These are phyloP conservation scores for Oriolus oriolus DNA, from an alignment of 2,113 vertebrate species.

Conservation along the genomic window DNA sequence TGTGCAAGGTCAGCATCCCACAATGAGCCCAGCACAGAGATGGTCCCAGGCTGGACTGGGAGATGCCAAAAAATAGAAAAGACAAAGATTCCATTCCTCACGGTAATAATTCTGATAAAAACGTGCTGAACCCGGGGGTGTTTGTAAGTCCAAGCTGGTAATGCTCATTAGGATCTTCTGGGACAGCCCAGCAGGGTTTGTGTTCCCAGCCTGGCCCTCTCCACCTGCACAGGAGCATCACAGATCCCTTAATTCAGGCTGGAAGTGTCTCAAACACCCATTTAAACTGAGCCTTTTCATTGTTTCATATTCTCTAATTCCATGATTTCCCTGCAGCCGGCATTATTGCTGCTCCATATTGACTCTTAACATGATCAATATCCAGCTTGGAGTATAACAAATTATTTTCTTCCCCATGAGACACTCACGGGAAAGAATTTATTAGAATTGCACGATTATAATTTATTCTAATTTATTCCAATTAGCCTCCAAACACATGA, in stretches of 20 bases:
- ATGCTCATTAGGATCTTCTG: neutral
- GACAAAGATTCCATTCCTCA: neutral
- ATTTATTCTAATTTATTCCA: neutral
- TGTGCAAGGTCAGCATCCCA: neutral
- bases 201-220: neutral
- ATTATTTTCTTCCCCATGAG: rapidly evolving
- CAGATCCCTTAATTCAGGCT: neutral
- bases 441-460: neutral
- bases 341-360: neutral
- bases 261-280: neutral
- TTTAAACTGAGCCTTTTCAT: neutral
- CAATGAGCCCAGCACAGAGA: rapidly evolving
- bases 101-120: neutral
- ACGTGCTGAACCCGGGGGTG: rapidly evolving
- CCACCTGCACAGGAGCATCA: neutral
- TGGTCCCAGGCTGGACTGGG: neutral
- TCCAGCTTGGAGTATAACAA: neutral
- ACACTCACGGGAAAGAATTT: neutral
- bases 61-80: neutral
- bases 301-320: neutral
- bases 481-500: neutral
- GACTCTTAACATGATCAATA: neutral
- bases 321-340: rapidly evolving
- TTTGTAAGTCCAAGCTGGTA: neutral
- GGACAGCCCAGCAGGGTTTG: neutral